Evolutionary conservation across 30 jellyfish, hydroid and myxozoan genomes (phyloP), one percentile per base, ranked within the genome.

Genomic region (Aurelia sp.): DNA sequence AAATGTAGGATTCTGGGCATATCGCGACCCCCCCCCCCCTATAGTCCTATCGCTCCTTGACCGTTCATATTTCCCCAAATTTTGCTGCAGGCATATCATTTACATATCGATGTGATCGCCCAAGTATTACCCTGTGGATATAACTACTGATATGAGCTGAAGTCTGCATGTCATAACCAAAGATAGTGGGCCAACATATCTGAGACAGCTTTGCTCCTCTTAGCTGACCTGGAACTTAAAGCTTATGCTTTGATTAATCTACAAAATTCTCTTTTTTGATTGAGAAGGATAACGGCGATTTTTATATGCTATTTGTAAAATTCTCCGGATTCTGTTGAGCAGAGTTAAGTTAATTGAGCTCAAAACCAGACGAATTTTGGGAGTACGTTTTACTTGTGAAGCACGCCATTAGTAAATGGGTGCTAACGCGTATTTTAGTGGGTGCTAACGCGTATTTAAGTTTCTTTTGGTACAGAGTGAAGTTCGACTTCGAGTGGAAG

Each of bases 241-340:
- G 76, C 76, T 51, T 76, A 44, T 33, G 73, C 73, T 44, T 76
- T 59, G 87, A 59, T 63, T 40, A 58, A 27, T 40, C 76, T 60
- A 55, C 77, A 19, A 76, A 57, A 53, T 76, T 76, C 87, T 76
- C 87, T 44, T 44, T 27, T 59, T 55, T 59, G 77, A 76, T 76
- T 59, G 87, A 76, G 87, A 72, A 40, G 57, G 82, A 40, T 27
- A 5, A 60, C 74, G 53, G 86, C 86, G 71, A 8, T 51, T 75
- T 75, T 52, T 50, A 12, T 41, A 38, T 75, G 74, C 74, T 21
- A 53, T 24, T 13, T 69, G 81, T 75, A 50, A n/a, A 75, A 33
- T 72, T 55, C 24, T 52, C 53, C 50, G 74, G 21, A 59, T 59
- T 76, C 87, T 76, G 87, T 76, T 58, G 87, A 76, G 76, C 87